These are phyloP conservation scores for Nasonia oneida DNA, from an alignment of 2,888 invertebrate genomes.

Conservation along the genomic window DNA sequence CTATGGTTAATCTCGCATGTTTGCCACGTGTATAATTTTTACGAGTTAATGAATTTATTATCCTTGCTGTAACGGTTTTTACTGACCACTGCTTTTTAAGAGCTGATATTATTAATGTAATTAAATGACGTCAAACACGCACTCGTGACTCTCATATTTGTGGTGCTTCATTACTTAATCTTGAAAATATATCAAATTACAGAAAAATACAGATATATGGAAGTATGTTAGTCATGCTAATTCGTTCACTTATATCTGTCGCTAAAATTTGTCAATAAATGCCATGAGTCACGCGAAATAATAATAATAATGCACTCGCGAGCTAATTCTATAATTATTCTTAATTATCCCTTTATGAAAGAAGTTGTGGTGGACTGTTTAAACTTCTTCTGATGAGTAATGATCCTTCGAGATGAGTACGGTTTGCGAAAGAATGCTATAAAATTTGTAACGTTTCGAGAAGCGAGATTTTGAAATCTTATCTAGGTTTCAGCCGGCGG, in stretches of 20 bases:
- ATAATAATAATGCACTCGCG: background rate
- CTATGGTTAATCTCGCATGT: background rate
- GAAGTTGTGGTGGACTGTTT: constrained; percentile 17
- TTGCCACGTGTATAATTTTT: background rate
- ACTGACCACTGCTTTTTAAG: background rate
- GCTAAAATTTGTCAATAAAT: background rate
- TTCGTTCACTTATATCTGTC: background rate
- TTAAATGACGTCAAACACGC: background rate
- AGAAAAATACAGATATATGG: background rate
- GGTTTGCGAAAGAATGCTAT: constrained; percentile 15
- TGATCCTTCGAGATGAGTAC: background rate
- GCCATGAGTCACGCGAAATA: background rate
- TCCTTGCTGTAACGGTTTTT: background rate
- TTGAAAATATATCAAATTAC: background rate
- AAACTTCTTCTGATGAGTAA: constrained; percentile 3
- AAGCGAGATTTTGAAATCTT: constrained; percentile 2
- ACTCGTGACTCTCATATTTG: background rate
- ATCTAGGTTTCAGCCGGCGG: background rate
- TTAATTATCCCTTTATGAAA: constrained; percentile 21
- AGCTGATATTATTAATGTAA: background rate
- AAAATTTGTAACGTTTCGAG: constrained; percentile 2
- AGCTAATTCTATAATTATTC: constrained; percentile 18
- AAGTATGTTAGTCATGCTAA: background rate
- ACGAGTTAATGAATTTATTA: background rate
- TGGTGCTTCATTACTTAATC: background rate